Percentiles rank a stretch among this genome's conserved stretches.
Evolutionary conservation across 2,113 vertebrate species (phyloP).

Genomic region (Emberiza fucata): DNA sequence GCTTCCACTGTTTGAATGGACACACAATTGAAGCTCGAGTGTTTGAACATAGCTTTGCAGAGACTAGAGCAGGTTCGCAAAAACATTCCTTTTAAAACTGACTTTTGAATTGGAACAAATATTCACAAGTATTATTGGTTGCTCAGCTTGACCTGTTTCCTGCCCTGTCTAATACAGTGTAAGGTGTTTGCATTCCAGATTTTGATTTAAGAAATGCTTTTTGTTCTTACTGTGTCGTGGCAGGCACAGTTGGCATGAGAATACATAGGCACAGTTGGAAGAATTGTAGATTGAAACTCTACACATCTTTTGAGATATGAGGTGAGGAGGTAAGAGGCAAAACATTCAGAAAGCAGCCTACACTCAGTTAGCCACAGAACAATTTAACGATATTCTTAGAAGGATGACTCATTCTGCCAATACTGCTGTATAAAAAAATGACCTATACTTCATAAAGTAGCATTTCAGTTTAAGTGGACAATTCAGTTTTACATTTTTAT

Average conservation of each 20-base stretch:
- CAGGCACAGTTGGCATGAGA: background rate
- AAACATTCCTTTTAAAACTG: background rate
- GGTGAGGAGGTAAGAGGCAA: background rate
- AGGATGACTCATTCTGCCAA: slow-evolving; percentile 36
- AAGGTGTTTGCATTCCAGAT: background rate
- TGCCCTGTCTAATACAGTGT: background rate
- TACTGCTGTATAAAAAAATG: background rate
- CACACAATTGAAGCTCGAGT: background rate
- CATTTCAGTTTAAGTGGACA: slow-evolving; percentile 36
- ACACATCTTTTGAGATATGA: background rate
- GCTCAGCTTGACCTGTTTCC: background rate
- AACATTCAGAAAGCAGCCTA: background rate
- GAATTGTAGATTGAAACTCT: background rate
- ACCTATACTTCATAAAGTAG: slow-evolving; percentile 35
- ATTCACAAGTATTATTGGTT: background rate
- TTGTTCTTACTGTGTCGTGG: background rate
- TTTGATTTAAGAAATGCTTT: background rate
- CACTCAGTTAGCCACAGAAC: background rate
- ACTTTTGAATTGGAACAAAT: background rate
- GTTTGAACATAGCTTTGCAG: background rate
- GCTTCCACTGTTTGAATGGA: fast-evolving
- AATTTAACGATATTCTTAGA: slow-evolving; percentile 19
- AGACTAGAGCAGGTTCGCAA: background rate
- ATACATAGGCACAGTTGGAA: background rate
- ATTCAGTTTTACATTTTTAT: slow-evolving; percentile 24